These are phyloP conservation scores for Plebejus argus DNA, from an alignment of 2,888 invertebrate genomes.

Conservation along the genomic window DNA sequence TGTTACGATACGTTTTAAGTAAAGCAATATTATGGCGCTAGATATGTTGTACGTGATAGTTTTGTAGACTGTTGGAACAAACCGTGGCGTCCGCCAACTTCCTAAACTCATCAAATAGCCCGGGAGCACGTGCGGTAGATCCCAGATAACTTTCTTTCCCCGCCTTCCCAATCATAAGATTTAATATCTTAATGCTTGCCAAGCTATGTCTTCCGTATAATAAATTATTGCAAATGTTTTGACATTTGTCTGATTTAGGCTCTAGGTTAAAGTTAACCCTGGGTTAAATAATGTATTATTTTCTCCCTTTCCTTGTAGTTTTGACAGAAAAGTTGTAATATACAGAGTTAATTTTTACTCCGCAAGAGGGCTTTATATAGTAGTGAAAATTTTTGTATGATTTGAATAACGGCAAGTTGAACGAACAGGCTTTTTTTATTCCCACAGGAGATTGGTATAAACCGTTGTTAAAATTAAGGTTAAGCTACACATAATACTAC, in stretches of 20 bases:
- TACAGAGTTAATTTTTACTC: neutral
- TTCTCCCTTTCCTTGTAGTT: neutral
- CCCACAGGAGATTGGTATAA: neutral
- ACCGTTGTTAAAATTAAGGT: neutral
- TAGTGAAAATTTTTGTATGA: neutral
- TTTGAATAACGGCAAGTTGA: neutral
- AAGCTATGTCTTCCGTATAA: neutral
- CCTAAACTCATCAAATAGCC: constrained; percentile 72
- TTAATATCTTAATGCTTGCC: constrained; percentile 7
- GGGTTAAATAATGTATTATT: neutral
- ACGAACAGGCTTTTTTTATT: neutral
- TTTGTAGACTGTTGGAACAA: constrained; percentile 48
- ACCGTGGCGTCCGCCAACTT: constrained; percentile 62
- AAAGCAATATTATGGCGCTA: constrained; percentile 37
- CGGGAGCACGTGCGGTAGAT: constrained; percentile 60
- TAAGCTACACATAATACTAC: too few species aligned
- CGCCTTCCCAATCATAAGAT: constrained; percentile 42
- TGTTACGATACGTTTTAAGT: constrained; percentile 20
- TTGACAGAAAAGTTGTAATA: neutral
- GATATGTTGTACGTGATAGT: constrained; percentile 41
- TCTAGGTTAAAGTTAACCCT: too few species aligned
- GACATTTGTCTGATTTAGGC: neutral
- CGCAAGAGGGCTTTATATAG: neutral
- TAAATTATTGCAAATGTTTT: neutral
- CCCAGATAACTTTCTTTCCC: constrained; percentile 67